phyloP scores from a whole-genome alignment of 2,113 vertebrate genomes.

The Sturnira hondurensis region DNA sequence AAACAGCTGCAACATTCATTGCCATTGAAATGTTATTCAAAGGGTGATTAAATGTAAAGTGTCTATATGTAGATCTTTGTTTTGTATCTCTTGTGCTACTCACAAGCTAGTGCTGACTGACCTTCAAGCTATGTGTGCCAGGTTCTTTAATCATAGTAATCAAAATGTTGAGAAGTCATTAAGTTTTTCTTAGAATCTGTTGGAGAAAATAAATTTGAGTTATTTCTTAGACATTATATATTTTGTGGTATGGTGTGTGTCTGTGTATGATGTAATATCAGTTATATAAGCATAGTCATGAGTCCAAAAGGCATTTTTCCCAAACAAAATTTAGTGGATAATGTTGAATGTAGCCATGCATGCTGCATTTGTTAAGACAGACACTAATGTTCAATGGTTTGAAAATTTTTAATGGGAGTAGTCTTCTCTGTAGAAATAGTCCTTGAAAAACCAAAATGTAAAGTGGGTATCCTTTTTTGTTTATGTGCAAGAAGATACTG shows the following conservation, averaged over 20 bases:
- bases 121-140: constrained; percentile 63
- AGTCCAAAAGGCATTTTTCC: constrained; percentile 63
- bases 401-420: constrained; percentile 77
- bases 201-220: background rate
- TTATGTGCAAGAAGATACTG: background rate
- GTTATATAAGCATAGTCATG: constrained; percentile 45
- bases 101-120: constrained; percentile 46
- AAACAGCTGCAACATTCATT: constrained; percentile 59
- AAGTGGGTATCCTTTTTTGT: constrained; percentile 40
- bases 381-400: constrained; percentile 75
- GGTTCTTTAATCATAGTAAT: constrained; percentile 60
- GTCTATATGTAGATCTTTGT: constrained; percentile 3
- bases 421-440: constrained; percentile 55
- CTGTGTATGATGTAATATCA: constrained; percentile 13
- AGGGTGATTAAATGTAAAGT: constrained; percentile 28
- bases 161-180: constrained; percentile 49
- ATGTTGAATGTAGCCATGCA: constrained; percentile 52
- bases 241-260: background rate
- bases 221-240: background rate
- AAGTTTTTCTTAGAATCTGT: constrained; percentile 36
- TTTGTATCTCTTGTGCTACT: background rate
- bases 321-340: constrained; percentile 59
- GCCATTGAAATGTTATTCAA: constrained; percentile 62
- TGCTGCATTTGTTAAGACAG: constrained; percentile 66
- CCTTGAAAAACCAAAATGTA: constrained; percentile 59